Conservation (phyloP, 1,140 invertebrate species). For the Aphelenchoides besseyi region DNA sequence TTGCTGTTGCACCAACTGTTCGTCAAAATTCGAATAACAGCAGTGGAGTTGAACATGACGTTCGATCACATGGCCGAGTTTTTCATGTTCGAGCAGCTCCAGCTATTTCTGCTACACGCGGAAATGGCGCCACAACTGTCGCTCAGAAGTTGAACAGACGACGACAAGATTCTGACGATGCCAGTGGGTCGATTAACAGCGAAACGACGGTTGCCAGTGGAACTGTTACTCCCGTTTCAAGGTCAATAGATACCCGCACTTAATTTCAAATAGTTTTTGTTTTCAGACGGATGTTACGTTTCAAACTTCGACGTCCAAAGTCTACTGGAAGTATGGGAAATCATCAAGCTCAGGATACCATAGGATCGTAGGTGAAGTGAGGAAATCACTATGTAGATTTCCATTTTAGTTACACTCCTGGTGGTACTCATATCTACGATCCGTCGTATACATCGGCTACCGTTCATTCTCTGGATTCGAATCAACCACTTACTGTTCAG, state of each 20-base stretch:
- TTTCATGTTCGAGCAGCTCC: constrained; percentile 17
- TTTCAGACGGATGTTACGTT: constrained; percentile 36
- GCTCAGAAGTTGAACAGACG: not conserved
- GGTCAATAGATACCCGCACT: constrained; percentile 18
- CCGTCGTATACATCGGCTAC: constrained; percentile 55
- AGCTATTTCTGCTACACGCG: not conserved
- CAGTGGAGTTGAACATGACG: constrained; percentile 1
- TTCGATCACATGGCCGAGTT: constrained; percentile 9
- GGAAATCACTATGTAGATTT: too few relatives aligned
- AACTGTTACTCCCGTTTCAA: constrained; percentile 41
- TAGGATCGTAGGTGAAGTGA: too few relatives aligned
- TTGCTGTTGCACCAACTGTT: not conserved
- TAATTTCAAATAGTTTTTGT: constrained; percentile 16
- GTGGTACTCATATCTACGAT: constrained; percentile 44
- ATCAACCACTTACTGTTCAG: constrained; percentile 17
- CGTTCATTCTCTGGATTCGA: constrained; percentile 52
- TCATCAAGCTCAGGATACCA: constrained; percentile 1
- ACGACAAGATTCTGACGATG: constrained; percentile 52
- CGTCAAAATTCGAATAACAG: not conserved
- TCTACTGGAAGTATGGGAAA: constrained; percentile 47
- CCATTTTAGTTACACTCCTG: too few relatives aligned
- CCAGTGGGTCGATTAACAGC: constrained; percentile 42
- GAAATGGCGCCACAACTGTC: constrained; percentile 20
- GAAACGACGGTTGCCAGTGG: constrained; percentile 53
- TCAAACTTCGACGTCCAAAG: constrained; percentile 46